Evolutionary conservation across 2,113 vertebrate genomes (phyloP), one percentile per base, ranked within the genome.

Genomic region (Microcebus griseorufus): DNA sequence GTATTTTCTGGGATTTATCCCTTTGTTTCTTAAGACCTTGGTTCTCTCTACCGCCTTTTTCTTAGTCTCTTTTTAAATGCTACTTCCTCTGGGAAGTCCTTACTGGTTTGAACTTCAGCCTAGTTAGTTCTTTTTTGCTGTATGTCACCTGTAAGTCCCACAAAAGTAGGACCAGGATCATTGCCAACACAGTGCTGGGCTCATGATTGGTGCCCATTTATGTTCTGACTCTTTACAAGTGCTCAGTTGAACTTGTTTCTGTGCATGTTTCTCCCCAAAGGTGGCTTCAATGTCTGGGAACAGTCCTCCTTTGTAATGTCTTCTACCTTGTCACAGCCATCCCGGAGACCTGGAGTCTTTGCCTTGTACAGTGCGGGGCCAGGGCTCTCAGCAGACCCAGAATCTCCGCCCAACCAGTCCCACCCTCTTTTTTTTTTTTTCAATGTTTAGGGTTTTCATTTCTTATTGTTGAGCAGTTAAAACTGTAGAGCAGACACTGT

Each of bases 381-480:
- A 39, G 25, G 22, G 16, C 25, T 79, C 79, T 90, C 32, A 17
- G 45, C 10, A 65, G 90, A 90, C 32, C 45, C n/a, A 10, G 79
- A 76, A 20, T 53, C 48, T 93, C 8, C 75, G 1, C 64, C 29
- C n/a, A 20, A 4, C 70, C 29, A 65, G 9, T 76, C 3, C 79
- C 29, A 27, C 6, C 0, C 13, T 51, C 0, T 73, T 29, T 67
- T 75, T 29, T 67, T n/a, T n/a, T 75, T 16, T 9, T 60, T 18
- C 29, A 95, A 73, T 94, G 51, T 72, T 65, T 83, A 65, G 14
- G 32, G 39, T 67, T 83, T 94, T 88, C 29, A 69, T 76, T 94
- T 90, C 25, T 80, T 32, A 27, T 64, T n/a, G 45, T 51, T 79
- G 51, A 45, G 39, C 60, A 45, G 53, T 76, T 90, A 58, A 84